Percentiles rank a stretch among this genome's conserved stretches.
Evolutionary conservation across 1,140 invertebrate genomes (phyloP).

Genomic region (Vanessa atalanta): DNA sequence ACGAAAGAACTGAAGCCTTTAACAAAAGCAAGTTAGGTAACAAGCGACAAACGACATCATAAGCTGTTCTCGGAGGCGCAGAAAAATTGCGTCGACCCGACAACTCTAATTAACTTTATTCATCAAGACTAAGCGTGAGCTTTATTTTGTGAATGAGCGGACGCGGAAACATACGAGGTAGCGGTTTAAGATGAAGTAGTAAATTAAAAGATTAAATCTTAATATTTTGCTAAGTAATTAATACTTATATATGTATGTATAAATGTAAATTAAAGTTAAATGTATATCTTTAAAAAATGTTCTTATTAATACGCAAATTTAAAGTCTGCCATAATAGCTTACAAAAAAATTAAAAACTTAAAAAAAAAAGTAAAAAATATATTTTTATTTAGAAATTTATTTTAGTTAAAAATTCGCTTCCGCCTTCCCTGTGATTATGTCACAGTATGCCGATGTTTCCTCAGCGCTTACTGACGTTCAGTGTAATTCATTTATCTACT

Average conservation of each 20-base stretch:
- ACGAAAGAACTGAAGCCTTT: not conserved
- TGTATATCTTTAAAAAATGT: too few relatives aligned
- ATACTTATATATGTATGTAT: too few relatives aligned
- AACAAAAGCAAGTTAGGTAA: not conserved
- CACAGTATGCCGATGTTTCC: not conserved
- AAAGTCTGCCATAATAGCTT: too few relatives aligned
- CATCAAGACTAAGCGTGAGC: constrained; percentile 33
- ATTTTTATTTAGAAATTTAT: not conserved
- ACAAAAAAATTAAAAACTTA: not conserved
- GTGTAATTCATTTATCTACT: constrained; percentile 31
- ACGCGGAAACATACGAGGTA: not conserved
- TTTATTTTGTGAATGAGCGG: constrained; percentile 3
- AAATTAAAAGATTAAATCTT: too few relatives aligned
- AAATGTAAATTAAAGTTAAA: too few relatives aligned
- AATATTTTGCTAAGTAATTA: too few relatives aligned
- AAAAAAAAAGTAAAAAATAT: not conserved
- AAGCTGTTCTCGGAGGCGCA: constrained; percentile 22
- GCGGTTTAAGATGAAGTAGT: not conserved
- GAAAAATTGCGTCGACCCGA: constrained; percentile 39
- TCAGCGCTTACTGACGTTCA: constrained; percentile 2
- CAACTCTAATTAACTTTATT: constrained; percentile 49
- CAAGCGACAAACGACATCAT: constrained; percentile 23
- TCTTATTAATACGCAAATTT: too few relatives aligned
- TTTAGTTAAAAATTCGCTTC: not conserved
- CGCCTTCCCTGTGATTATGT: not conserved